Percentiles rank a stretch among this genome's conserved stretches.
phyloP scores from a whole-genome alignment of 2,113 vertebrate genomes.

The Microcebus griseorufus region DNA sequence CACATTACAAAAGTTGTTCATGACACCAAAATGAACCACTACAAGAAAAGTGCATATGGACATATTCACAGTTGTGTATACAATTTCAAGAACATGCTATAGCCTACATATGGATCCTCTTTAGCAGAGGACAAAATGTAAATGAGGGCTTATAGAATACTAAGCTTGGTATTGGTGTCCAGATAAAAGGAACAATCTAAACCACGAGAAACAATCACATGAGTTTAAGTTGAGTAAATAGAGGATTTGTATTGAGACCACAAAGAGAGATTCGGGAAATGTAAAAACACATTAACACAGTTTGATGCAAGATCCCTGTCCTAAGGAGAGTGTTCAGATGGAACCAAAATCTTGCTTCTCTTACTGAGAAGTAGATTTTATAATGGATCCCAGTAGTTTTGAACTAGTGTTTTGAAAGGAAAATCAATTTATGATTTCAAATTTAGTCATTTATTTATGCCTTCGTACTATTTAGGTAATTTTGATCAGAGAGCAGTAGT shows the following conservation, averaged over 20 bases:
- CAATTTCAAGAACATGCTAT: neutral
- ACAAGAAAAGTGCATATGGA: neutral
- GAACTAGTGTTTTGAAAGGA: neutral
- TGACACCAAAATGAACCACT: neutral
- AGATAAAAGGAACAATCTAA: neutral
- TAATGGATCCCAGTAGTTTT: neutral
- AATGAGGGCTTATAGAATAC: neutral
- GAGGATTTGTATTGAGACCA: neutral
- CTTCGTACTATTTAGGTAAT: neutral
- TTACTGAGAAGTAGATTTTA: neutral
- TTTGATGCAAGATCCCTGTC: neutral
- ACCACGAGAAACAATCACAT: neutral
- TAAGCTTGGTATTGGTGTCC: neutral
- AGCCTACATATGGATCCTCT: neutral
- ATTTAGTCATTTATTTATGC: neutral
- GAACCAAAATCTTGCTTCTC: neutral
- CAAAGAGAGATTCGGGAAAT: neutral
- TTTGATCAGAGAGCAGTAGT: neutral
- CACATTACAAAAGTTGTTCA: neutral
- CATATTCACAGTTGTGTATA: neutral
- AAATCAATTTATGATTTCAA: neutral
- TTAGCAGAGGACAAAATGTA: neutral
- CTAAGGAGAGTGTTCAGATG: neutral
- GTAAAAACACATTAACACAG: neutral
- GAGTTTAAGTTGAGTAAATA: neutral